A percentile compares a stretch with the other conserved stretches of the same genome.
Evolutionary conservation across 2,797 vertebrate genomes (phyloP).

Genomic region (Squalus acanthias): DNA sequence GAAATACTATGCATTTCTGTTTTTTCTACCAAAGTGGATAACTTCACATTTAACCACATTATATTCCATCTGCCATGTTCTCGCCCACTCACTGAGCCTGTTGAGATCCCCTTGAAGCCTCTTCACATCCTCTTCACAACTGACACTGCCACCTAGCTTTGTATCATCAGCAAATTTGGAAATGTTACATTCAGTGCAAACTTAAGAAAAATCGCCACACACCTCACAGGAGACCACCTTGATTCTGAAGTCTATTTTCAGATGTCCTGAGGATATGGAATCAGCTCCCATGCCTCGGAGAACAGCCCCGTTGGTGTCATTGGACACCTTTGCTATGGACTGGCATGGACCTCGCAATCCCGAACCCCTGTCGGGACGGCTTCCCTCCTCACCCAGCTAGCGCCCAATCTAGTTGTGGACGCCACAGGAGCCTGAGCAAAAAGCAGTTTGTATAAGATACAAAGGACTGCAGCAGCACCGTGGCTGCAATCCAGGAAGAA

Average conservation of each 20-base stretch:
- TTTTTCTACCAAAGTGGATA: too few species aligned
- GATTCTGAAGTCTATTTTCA: background rate
- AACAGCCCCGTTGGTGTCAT: background rate
- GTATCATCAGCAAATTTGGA: too few species aligned
- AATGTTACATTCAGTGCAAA: background rate
- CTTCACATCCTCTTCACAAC: too few species aligned
- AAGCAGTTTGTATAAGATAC: background rate
- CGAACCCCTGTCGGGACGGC: background rate
- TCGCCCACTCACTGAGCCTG: too few species aligned
- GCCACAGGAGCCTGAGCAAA: background rate
- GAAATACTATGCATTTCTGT: too few species aligned
- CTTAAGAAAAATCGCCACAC: background rate
- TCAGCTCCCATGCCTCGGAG: background rate
- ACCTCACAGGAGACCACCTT: background rate
- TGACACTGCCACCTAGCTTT: too few species aligned
- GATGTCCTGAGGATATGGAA: background rate
- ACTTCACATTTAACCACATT: too few species aligned
- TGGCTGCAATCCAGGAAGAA: background rate
- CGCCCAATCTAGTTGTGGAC: background rate
- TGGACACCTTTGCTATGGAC: background rate
- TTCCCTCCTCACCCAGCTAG: background rate
- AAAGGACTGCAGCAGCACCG: background rate
- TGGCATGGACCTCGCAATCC: too few species aligned
- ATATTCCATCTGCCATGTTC: too few species aligned
- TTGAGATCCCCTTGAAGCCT: too few species aligned